These are phyloP conservation scores for Neogale vison DNA, from an alignment of 2,113 vertebrate species.

Conservation along the genomic window DNA sequence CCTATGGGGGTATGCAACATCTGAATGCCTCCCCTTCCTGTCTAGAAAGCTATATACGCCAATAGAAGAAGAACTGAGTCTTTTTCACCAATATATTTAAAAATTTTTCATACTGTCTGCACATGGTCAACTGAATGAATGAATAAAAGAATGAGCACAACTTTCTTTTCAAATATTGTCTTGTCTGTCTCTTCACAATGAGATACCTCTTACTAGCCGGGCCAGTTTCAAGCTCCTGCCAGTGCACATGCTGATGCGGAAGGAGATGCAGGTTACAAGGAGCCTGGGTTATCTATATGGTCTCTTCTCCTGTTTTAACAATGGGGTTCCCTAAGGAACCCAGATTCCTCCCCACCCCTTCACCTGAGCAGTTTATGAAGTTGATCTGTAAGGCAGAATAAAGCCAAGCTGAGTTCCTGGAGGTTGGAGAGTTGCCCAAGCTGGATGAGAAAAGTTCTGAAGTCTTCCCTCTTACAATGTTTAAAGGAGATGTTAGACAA, in stretches of 20 bases:
- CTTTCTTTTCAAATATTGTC: background rate
- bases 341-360: background rate
- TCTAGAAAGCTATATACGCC: background rate
- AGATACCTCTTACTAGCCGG: background rate
- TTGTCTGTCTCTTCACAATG: background rate
- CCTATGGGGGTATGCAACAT: background rate
- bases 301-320: background rate
- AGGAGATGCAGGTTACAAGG: background rate
- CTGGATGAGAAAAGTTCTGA: background rate
- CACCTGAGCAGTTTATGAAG: conserved; percentile 30
- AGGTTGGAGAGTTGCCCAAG: background rate
- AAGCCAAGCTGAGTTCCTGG: conserved; percentile 13
- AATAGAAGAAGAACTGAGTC: background rate
- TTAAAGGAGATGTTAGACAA: background rate
- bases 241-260: background rate
- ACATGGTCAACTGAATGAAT: background rate
- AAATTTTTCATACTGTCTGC: background rate
- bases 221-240: background rate
- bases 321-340: background rate
- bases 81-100: background rate
- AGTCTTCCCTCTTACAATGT: background rate
- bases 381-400: background rate
- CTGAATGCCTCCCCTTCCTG: background rate
- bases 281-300: background rate
- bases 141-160: background rate